Conservation (phyloP, 2,797 vertebrate species). For the Cirrhinus mrigala region DNA sequence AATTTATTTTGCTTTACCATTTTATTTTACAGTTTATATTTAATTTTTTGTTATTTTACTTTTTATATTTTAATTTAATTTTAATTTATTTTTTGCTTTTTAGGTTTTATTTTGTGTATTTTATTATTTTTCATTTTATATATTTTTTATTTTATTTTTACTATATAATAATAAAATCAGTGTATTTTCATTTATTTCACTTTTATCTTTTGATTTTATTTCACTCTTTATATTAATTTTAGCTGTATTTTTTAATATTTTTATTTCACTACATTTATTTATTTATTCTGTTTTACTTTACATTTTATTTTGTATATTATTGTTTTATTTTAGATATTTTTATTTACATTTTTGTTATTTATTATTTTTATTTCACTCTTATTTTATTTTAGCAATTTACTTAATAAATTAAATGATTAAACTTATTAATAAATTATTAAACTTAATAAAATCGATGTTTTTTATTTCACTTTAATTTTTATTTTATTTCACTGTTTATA, state of each 20-base stretch:
- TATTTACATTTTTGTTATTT: neutral
- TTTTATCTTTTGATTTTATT: neutral
- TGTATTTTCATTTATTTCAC: no score
- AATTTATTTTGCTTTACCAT: no score
- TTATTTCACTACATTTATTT: neutral
- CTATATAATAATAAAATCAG: no score
- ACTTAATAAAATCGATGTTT: neutral
- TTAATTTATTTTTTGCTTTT: no score
- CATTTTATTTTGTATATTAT: neutral
- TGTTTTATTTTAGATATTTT: neutral
- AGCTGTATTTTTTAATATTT: neutral
- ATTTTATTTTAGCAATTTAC: neutral
- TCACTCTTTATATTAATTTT: neutral
- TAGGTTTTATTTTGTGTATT: no score
- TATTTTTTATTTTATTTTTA: no score
- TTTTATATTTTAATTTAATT: no score
- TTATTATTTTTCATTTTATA: no score
- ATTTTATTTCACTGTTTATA: neutral
- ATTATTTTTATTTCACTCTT: neutral
- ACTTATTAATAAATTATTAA: neutral
- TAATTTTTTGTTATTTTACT: no score
- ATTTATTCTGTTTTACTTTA: neutral
- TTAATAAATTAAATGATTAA: neutral
- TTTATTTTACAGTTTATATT: no score
- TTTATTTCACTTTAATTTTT: neutral